Base-by-base conservation (phyloP, 2,797 vertebrate genomes). In the Harpagifer antarcticus region DNA sequence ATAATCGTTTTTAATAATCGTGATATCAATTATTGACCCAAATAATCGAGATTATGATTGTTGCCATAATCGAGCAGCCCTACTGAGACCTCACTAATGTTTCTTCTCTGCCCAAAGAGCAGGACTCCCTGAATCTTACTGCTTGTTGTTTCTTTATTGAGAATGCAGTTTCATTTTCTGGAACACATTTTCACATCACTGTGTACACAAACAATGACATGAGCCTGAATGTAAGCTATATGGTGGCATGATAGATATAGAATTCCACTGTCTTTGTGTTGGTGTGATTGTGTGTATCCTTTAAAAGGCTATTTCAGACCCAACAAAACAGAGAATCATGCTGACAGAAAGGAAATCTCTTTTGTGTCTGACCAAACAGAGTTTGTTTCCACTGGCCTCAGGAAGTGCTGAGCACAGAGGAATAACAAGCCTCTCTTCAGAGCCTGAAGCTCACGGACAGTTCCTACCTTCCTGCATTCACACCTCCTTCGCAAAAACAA, bases 341-440 rank as follows among this genome's bases (percentile, higher is more conserved):
- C 80, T 85, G 87, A 91, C 83, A 81, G 81, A 83, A 61, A 85
- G 56, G 45, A 85, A 81, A 77, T 65, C 43, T 83, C 70, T 79
- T 83, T 84, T 87, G 78, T 89, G 74, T 76, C 50, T 70, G 75
- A 77, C 64, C 76, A 75, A 85, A 79, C 68, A 81, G 88, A 85
- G 87, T 85, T 91, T 85, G 72, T 81, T 86, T 85, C 59, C 65
- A 74, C 42, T n/a, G 73, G 65, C 78, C 79, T 57, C 15, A 33
- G 66, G 66, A 88, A 88, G 52, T 89, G 90, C 90, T 91, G 85
- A 90, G 83, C 48, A 72, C 9, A 66, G 77, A 65, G 63, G 66
- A 71, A 77, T 48, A 67, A 72, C 72, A 53, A 71, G 68, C 63
- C 10, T 82, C 58, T 70, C 62, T 54, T 55, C 42, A 49, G 17